Base-by-base conservation (phyloP, 2,888 invertebrate species). In the Cactoblastis cactorum region DNA sequence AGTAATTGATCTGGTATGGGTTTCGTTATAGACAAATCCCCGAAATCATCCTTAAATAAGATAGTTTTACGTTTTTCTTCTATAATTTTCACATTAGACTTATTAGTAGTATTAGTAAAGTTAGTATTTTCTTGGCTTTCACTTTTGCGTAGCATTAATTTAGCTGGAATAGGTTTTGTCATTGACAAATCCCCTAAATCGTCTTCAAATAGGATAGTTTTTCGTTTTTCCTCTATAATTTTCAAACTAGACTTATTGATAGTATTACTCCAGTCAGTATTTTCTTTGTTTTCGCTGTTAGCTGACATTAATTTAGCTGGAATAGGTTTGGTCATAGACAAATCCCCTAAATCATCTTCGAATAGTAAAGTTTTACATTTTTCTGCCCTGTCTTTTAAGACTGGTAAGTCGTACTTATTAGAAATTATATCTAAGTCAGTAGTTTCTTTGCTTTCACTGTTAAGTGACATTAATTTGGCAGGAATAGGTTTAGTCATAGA, bases 321-420 rank as follows among this genome's bases (percentile, higher is more conserved):
- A 15, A 74, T 43, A 2, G 61, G 63, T 60, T 74, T 62, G 0
- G 73, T 71, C 11, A 74, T 51, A 4, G 71, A 74, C n/a, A 74
- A 56, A 35, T 72, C 55, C 0, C 61, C 63, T 14, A 54, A 47
- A 14, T 66, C 63, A 33, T 58, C 54, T 15, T 63, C 61, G 49
- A 56, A 62, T 1, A 58, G 46, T 12, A 62, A 45, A 3, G 65
- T 62, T 45, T 47, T 61, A 19, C 53, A 52, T 53, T 56, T 58
- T 14, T 52, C 49, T 17, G 8, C 28, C 2, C 12, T 14, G 12
- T 9, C 8, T 46, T 28, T 43, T 28, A 28, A 9, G 4, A 11
- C 3, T 37, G 17, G 37, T 0, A 18, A 18, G 18, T 9, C 11
- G 18, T 17, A 37, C 9, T 15, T 28, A 43, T 28, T 15, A 22